These are phyloP conservation scores for Drosophila atroscutellata DNA, from an alignment of 2,888 invertebrate species.

Conservation along the genomic window DNA sequence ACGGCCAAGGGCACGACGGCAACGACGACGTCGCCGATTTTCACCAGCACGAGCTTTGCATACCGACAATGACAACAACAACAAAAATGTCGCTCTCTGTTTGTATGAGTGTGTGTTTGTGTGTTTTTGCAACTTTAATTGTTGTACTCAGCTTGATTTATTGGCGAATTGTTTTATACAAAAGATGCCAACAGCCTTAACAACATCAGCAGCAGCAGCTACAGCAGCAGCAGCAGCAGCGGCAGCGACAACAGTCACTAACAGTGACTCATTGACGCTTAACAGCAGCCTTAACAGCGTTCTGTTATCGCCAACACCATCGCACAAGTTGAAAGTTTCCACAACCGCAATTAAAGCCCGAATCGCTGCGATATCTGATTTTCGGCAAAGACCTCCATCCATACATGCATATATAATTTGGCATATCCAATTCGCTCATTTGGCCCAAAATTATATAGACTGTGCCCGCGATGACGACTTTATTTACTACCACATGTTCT, in stretches of 20 bases:
- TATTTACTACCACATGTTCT: slow-evolving; percentile 39
- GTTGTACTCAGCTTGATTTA: slow-evolving; percentile 79
- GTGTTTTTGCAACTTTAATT: slow-evolving; percentile 79
- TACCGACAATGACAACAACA: slow-evolving; percentile 66
- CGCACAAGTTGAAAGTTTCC: slow-evolving; percentile 70
- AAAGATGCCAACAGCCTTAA: slow-evolving; percentile 69
- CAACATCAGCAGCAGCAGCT: slow-evolving; percentile 27
- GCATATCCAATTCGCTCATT: slow-evolving; percentile 75
- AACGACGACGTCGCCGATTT: slow-evolving; percentile 62
- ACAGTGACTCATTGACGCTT: slow-evolving; percentile 61
- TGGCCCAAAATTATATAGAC: slow-evolving; percentile 73
- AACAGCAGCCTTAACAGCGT: slow-evolving; percentile 58
- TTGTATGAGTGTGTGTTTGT: slow-evolving; percentile 37
- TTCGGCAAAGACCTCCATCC: slow-evolving; percentile 39
- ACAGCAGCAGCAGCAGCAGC: slow-evolving; percentile 30
- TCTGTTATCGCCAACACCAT: slow-evolving; percentile 73
- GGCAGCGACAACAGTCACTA: slow-evolving; percentile 16
- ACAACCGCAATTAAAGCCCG: slow-evolving; percentile 65
- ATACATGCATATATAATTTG: slow-evolving; percentile 57
- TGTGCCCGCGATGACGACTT: slow-evolving; percentile 66
- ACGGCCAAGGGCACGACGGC: slow-evolving; percentile 74
- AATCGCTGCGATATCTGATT: slow-evolving; percentile 52
- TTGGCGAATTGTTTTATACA: slow-evolving; percentile 77
- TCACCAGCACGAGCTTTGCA: slow-evolving; percentile 81
- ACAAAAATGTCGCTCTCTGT: slow-evolving; percentile 60